Conservation (phyloP, 2,797 vertebrate genomes). For the Hypotaenidia philippensis region DNA sequence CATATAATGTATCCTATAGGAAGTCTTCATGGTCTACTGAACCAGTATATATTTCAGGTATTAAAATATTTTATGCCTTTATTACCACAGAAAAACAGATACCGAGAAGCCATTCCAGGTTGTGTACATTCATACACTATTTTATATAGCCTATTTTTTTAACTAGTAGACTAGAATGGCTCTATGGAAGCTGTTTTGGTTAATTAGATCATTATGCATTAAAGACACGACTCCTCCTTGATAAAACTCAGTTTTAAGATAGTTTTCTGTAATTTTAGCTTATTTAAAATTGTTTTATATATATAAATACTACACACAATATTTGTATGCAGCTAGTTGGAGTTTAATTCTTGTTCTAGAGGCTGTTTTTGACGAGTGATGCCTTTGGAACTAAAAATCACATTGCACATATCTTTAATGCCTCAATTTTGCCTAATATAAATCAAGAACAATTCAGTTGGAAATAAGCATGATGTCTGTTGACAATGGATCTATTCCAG, state of each 20-base stretch:
- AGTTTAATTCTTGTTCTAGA: not conserved
- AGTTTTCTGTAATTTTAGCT: not conserved
- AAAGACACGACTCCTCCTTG: not conserved
- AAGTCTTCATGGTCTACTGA: conserved; percentile 7
- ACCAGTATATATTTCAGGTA: not conserved
- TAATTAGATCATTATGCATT: conserved; percentile 50
- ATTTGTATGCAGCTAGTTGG: not conserved
- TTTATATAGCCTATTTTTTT: conserved; percentile 47
- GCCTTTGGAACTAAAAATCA: not conserved
- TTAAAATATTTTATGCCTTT: conserved; percentile 42
- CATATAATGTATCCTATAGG: not conserved
- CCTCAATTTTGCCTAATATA: not conserved
- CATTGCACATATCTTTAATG: not conserved
- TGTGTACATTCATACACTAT: conserved; percentile 17
- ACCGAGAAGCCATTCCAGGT: not conserved
- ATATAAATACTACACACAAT: not conserved
- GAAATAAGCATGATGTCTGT: not conserved
- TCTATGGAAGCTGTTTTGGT: conserved; percentile 25
- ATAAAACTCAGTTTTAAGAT: conserved; percentile 23
- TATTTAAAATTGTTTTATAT: not conserved
- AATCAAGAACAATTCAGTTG: not conserved
- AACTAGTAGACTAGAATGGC: conserved; percentile 34
- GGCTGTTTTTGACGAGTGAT: not conserved
- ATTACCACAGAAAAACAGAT: conserved; percentile 2
- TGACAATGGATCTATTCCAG: not conserved